Base-by-base conservation (phyloP, 2,888 invertebrate species). In the Aspidapion aeneum region DNA sequence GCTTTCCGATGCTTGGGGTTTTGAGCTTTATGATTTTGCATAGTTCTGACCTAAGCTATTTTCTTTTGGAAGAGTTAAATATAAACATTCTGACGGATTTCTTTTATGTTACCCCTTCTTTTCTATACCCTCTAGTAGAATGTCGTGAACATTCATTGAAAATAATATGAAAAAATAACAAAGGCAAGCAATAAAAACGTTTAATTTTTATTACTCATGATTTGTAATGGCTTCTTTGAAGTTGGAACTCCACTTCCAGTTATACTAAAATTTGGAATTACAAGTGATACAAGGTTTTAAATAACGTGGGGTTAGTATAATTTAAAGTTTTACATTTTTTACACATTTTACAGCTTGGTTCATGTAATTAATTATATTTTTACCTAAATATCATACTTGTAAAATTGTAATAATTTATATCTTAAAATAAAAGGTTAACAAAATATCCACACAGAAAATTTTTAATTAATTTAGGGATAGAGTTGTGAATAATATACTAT, bases 221-320 rank as follows among this genome's bases (percentile, higher is more conserved):
- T 87, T 87, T 86, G 91, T 90, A 85, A 94, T 91, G 86, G 93
- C 93, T 87, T 94, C 93, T 90, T 90, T 92, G 94, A 95, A 95
- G 92, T 94, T 90, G 85, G 93, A 88, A 89, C 94, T 94, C 90
- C 93, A 90, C 88, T 93, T 93, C 95, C 95, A 94, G 88, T 91
- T 92, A 87, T 89, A 92, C 93, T 93, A 83, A 77, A 83, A 35
- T 35, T 35, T 12, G 35, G 35, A 35, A 35, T 35, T 35, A 35
- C 35, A 35, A 35, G 12, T 35, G 12, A 35, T 60, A 65, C 60
- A 65, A 51, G 55, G 16, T 57, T 62, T 57, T 35, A 35, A 60
- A 60, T 62, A 64, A 64, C 61, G 58, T 22, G 58, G 21, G n/a
- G 55, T 18, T 18, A 21, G 52, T 21, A 59, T 55, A 17, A 35